These are phyloP conservation scores for Drosophila ustulata DNA, from an alignment of 2,888 invertebrate genomes.

Conservation along the genomic window DNA sequence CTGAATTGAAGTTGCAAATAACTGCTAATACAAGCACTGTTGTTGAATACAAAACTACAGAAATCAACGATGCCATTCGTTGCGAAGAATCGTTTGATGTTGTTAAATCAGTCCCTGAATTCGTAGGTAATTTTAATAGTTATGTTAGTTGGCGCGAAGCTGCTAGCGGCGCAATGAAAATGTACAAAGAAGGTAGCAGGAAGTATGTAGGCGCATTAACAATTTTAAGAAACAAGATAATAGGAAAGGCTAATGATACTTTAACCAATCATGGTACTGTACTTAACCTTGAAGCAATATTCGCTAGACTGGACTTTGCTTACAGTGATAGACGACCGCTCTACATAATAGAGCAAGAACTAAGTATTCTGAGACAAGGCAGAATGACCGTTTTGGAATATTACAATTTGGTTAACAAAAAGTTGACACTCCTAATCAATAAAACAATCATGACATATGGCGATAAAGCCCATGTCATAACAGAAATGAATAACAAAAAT, in stretches of 20 bases:
- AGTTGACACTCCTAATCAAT: neutral
- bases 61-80: no score
- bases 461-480: neutral
- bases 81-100: neutral
- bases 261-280: neutral
- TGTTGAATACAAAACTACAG: no score
- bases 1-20: no score
- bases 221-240: no score
- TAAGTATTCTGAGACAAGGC: neutral
- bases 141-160: neutral
- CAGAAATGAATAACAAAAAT: no score
- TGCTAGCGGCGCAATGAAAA: neutral
- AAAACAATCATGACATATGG: slow-evolving; percentile 6
- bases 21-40: no score
- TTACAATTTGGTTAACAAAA: slow-evolving; percentile 1
- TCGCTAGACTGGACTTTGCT: neutral
- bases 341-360: neutral
- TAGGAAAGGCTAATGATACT: neutral
- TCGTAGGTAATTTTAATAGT: neutral
- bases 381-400: no score
- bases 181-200: neutral
- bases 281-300: neutral
- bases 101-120: neutral
- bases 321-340: slow-evolving; percentile 1
- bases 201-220: no score